Evolutionary conservation across 1,140 invertebrate genomes (phyloP).

Genomic region (Tetraneura akinire): DNA sequence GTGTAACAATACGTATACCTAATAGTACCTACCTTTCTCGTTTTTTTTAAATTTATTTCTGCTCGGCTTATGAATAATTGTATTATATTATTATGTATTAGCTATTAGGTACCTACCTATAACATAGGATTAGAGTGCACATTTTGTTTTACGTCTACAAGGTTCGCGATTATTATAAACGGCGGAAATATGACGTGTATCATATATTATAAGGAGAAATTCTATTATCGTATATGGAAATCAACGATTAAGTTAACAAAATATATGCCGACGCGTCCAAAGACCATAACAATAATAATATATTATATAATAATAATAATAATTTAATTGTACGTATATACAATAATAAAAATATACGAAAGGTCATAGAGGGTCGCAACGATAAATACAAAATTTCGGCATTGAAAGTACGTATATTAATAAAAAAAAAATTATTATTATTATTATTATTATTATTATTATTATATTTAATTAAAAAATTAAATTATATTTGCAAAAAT

Average conservation of each 20-base stretch:
- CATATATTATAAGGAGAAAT: neutral
- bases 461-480: no score
- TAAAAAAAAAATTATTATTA: no score
- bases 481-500: no score
- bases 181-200: neutral
- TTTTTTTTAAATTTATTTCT: no score
- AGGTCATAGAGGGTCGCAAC: neutral
- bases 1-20: no score
- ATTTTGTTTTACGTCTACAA: neutral
- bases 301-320: neutral
- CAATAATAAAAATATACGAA: no score
- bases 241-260: neutral
- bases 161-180: neutral
- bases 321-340: neutral
- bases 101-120: no score
- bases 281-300: neutral
- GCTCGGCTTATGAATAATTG: no score
- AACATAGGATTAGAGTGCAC: no score
- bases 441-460: no score
- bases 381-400: neutral
- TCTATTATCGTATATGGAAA: slow-evolving; percentile 23
- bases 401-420: neutral
- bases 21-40: no score
- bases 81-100: no score
- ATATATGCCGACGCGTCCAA: neutral